Evolutionary conservation across 64 coral and sea anemone genomes (phyloP).

Genomic region (Pocillopora verrucosa): DNA sequence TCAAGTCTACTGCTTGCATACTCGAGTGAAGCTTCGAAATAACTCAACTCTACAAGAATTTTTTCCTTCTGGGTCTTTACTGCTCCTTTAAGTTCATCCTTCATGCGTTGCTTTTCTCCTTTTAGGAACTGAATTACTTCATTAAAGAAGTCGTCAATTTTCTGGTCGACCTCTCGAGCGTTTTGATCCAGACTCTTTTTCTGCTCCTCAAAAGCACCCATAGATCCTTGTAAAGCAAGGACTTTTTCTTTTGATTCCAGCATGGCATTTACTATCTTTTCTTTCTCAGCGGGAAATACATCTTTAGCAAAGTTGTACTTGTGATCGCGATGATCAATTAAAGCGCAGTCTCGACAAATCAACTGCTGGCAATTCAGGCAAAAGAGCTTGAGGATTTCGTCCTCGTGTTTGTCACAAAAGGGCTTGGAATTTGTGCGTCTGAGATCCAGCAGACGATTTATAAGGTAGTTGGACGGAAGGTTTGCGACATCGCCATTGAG

Average conservation of each 20-base stretch:
- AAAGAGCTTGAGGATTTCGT: neutral
- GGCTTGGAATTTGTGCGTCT: too few species aligned
- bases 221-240: neutral
- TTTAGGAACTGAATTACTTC: conserved; percentile 19
- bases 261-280: neutral
- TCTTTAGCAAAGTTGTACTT: neutral
- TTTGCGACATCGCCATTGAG: too few species aligned
- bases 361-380: conserved; percentile 6
- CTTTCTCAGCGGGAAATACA: neutral
- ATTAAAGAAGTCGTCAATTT: conserved; percentile 40
- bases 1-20: too few species aligned
- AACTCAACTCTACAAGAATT: too few species aligned
- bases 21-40: too few species aligned
- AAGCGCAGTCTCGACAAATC: conserved; percentile 35
- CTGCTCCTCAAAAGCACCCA: neutral
- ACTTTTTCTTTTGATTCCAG: neutral
- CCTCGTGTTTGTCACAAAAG: neutral
- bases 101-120: conserved; percentile 3
- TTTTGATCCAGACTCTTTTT: neutral
- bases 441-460: too few species aligned
- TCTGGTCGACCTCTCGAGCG: neutral
- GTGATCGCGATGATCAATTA: conserved; percentile 28
- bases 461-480: too few species aligned
- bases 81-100: neutral
- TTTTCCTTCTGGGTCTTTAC: too few species aligned